Base-by-base conservation (phyloP, 2,113 vertebrate species). In the Thamnaconus septentrionalis region DNA sequence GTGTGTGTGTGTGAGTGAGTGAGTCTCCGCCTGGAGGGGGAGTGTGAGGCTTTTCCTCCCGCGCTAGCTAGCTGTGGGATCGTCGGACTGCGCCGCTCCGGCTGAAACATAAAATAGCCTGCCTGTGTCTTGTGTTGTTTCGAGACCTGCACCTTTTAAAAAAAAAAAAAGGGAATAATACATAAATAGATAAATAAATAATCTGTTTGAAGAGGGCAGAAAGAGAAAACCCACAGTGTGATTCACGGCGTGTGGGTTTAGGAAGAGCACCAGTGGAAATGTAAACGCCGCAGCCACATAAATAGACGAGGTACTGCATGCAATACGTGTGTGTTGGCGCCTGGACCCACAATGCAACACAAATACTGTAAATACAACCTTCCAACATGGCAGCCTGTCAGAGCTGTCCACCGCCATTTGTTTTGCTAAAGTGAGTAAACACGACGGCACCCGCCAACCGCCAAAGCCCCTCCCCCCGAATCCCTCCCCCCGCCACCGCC, bases 351-450 rank as follows among this genome's bases (percentile, higher is more conserved):
- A 40, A 5, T 51, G 60, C 78, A 60, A 73, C 58, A 74, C 18
- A 62, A 47, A 75, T 69, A 59, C 50, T 59, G 71, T 72, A 78
- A 85, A 78, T 65, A 67, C 51, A n/a, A 50, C 60, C 7, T 67
- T 64, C 9, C 43, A 31, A 69, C 53, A 65, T 43, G 63, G 78
- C 50, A 53, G 65, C 54, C 76, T 76, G 82, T 81, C 78, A 75
- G 49, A 79, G 40, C 71, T 70, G 74, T 82, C 77, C 65, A 61
- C 42, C 42, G 12, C 75, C 11, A 77, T 82, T 79, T 77, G 75
- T 73, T 75, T 64, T 61, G 66, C 61, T 42, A 52, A 80, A 69
- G 61, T 65, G 66, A 84, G 73, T 39, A 61, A 69, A 75, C 65
- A n/a, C 18, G 4, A 31, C 18, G 18, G 18, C 18, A 50, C 40